Evolutionary conservation across 2,888 invertebrate species (phyloP), one percentile per base, ranked within the genome.

Genomic region (Drosophila atripex): DNA sequence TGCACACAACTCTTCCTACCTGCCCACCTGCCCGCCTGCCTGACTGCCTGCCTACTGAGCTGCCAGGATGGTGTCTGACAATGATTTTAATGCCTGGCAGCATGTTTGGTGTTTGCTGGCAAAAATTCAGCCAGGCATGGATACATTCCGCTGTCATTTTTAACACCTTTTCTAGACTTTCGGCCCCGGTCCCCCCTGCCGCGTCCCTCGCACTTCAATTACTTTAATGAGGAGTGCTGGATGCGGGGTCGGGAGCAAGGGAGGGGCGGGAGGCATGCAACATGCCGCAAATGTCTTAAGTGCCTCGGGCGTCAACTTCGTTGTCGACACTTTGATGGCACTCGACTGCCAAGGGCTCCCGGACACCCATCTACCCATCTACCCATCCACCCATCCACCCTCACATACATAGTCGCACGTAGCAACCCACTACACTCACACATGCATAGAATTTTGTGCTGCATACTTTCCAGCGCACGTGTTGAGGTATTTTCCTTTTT

Each of bases 231-330:
- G 57, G 39, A 32, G 52, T 47, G 63, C 30, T 41, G 14, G 54
- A 25, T 45, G 30, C 9, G 9, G 28, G 28, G 2, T 28, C 11
- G n/a, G 30, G 25, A n/a, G n/a, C n/a, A n/a, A n/a, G n/a, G 52
- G 25, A 12, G 23, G 14, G 9, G 21, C 21, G 21, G 21, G 23
- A 25, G n/a, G 80, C 75, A 68, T 79, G 82, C 77, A 78, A 68
- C 75, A 83, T 77, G 75, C 79, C 78, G 63, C 74, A 77, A 73
- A 80, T 78, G 83, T 74, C 85, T 83, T 80, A 78, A 84, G 85
- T 83, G 80, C 80, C 83, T 75, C 39, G 53, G 58, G 78, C 69
- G 66, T 51, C 64, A 60, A 71, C 69, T 66, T 49, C 66, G 72
- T 66, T 54, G 71, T 73, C 76, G 72, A 76, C 84, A 80, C 77